Evolutionary conservation across 2,888 invertebrate species (phyloP).

Genomic region (Coecobrya sp.): DNA sequence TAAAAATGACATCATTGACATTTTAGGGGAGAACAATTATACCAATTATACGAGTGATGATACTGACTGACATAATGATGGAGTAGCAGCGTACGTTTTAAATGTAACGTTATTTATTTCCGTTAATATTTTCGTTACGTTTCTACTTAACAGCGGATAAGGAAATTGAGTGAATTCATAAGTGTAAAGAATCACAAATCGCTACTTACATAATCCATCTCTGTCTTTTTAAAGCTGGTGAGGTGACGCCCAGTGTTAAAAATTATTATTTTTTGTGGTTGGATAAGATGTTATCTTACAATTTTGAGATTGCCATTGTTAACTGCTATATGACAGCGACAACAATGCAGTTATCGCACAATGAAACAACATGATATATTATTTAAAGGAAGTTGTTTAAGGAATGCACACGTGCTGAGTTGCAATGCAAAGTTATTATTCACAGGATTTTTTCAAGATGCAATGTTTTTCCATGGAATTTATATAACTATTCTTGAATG

Average conservation of each 20-base stretch:
- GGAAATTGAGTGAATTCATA: constrained; percentile 18
- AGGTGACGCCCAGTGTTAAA: background rate
- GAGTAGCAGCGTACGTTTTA: no score
- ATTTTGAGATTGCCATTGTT: no score
- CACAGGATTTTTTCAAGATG: background rate
- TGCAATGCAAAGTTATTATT: background rate
- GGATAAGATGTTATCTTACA: no score
- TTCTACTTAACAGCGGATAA: background rate
- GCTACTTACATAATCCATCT: background rate
- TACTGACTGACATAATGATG: no score
- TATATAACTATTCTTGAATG: background rate
- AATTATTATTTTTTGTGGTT: background rate
- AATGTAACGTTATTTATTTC: no score
- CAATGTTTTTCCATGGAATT: background rate
- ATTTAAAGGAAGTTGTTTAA: background rate
- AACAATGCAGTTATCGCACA: no score
- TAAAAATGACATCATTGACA: no score
- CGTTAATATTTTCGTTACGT: background rate
- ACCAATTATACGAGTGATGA: no score
- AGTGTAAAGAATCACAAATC: background rate
- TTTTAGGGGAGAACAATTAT: no score
- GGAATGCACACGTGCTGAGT: background rate
- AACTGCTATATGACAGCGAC: no score
- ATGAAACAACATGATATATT: no score
- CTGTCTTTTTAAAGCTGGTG: background rate